Conservation (phyloP, 2,797 vertebrate genomes). For the Schizothorax lantsangensis region DNA sequence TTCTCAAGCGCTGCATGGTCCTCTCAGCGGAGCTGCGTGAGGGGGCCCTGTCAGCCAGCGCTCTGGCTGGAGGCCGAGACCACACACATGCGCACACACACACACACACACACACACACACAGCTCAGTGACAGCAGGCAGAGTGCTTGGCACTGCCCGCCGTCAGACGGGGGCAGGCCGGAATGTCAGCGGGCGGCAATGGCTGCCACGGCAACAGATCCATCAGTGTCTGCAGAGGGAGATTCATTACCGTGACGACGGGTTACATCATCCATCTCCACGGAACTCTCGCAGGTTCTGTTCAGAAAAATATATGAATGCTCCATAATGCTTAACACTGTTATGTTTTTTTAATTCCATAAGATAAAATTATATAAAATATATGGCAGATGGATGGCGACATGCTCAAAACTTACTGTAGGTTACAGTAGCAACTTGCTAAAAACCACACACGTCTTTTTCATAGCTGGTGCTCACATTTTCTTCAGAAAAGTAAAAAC, state of each 20-base stretch:
- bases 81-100: slow-evolving; percentile 1
- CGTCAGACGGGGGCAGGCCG: slow-evolving; percentile 48
- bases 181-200: slow-evolving; percentile 54
- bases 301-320: slow-evolving; percentile 27
- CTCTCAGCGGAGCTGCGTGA: slow-evolving; percentile 42
- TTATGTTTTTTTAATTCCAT: not conserved
- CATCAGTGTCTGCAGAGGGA: slow-evolving; percentile 54
- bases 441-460: not conserved
- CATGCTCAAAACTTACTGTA: not conserved
- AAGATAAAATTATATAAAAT: not conserved
- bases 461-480: not conserved
- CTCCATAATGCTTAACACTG: not conserved
- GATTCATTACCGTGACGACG: slow-evolving; percentile 48
- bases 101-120: slow-evolving; percentile 16
- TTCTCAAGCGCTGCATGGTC: slow-evolving; percentile 18
- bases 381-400: not conserved
- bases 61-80: slow-evolving; percentile 45
- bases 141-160: slow-evolving; percentile 42
- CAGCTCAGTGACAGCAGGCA: slow-evolving; percentile 40
- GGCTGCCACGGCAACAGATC: slow-evolving; percentile 54
- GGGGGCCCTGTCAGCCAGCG: slow-evolving; percentile 33
- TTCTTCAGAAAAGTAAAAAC: not conserved
- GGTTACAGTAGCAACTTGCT: not conserved
- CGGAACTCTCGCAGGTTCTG: slow-evolving; percentile 19
- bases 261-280: slow-evolving; percentile 44